Conservation (phyloP, 2,113 vertebrate genomes). For the cat (Felis catus) region F.catus_Fca126_mat1.0 CM031417.1:91346001-91346500, state of each 20-base stretch:
- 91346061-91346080: neutral
- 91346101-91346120: neutral
- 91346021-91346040: neutral
- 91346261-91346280: neutral
- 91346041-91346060: neutral
- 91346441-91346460: constrained; percentile 60
- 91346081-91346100: neutral
- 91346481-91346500: constrained; percentile 64
- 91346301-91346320: constrained; percentile 23
- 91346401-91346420: constrained; percentile 71
- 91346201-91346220: constrained; percentile 52
- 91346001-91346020: accelerated
- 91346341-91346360: constrained; percentile 46
- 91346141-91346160: neutral
- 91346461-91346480: constrained; percentile 65
- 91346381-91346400: constrained; percentile 61
- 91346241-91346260: constrained; percentile 31
- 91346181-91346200: constrained; percentile 35
- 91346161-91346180: constrained; percentile 22
- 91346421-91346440: constrained; percentile 62
- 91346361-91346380: constrained; percentile 49
- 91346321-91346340: constrained; percentile 33
- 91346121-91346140: neutral
- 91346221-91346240: constrained; percentile 13
- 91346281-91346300: constrained; percentile 55